These are phyloP conservation scores for Rhyzopertha dominica DNA, from an alignment of 1,140 invertebrate species.

Conservation along the genomic window DNA sequence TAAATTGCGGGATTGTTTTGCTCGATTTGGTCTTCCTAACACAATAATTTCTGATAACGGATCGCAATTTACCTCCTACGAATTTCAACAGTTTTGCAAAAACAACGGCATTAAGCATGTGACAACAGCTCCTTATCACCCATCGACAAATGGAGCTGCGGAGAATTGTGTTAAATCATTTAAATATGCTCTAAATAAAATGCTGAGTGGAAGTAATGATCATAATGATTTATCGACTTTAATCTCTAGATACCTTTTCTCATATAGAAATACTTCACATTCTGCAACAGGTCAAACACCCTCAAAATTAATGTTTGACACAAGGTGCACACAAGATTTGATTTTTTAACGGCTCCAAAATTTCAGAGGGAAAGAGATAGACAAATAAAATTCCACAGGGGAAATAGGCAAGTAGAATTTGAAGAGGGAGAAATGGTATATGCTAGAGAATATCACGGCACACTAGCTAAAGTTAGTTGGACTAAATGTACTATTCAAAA, in stretches of 20 bases:
- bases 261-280: slow-evolving; percentile 27
- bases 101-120: slow-evolving; percentile 16
- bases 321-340: slow-evolving; percentile 25
- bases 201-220: slow-evolving; percentile 10
- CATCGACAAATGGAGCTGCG: slow-evolving; percentile 41
- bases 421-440: slow-evolving; percentile 3
- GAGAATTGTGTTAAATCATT: slow-evolving; percentile 44
- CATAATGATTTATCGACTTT: slow-evolving; percentile 1
- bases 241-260: slow-evolving; percentile 23
- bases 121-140: slow-evolving; percentile 37
- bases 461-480: slow-evolving; percentile 7
- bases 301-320: slow-evolving; percentile 23
- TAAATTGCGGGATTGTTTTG: slow-evolving; percentile 15
- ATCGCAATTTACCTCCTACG: slow-evolving; percentile 16
- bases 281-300: slow-evolving; percentile 20
- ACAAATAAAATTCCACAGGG: slow-evolving; percentile 1
- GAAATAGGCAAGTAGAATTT: slow-evolving; percentile 1
- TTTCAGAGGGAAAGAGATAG: neutral
- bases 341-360: slow-evolving; percentile 3
- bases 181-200: slow-evolving; percentile 39
- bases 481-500: slow-evolving; percentile 9
- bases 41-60: slow-evolving; percentile 20
- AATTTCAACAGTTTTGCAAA: slow-evolving; percentile 21
- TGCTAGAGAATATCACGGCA: slow-evolving; percentile 12
- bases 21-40: slow-evolving; percentile 17